Base-by-base conservation (phyloP, 2,113 vertebrate species). In the Leptobrachium ailaonicum region DNA sequence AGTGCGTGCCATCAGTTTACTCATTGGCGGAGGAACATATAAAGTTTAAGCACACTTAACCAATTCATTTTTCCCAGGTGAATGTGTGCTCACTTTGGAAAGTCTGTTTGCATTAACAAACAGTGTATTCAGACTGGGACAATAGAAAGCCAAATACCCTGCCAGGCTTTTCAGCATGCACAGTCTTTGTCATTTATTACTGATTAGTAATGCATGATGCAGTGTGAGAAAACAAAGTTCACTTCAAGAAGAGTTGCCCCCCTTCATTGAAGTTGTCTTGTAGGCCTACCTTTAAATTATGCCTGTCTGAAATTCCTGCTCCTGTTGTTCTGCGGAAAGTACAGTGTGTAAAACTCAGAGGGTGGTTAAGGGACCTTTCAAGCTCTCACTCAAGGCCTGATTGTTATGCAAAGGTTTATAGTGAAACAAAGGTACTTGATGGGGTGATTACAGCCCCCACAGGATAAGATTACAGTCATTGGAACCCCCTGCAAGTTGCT, bases 91-190 rank as follows among this genome's bases (percentile, higher is more conserved):
- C 87, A 90, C 90, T 86, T 92, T 92, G 85, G 82, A 86, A 87
- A 87, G 87, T 88, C 90, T 90, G 85, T 89, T 86, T 90, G 88
- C 86, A 88, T 85, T 89, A 84, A 90, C 89, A 91, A 91, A 91
- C 88, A 90, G 90, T 81, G 90, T 88, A 85, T 91, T 89, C 87
- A 87, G 83, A 87, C 87, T 86, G 87, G 87, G 91, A 90, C 88
- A 91, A 90, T 87, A 85, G 90, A 90, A 92, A 91, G 90, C 88
- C 87, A 91, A 88, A 87, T 88, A 85, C 84, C 90, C 90, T 88
- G 89, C 86, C 86, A 91, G 86, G 86, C 88, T 88, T 92, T 93
- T 92, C 87, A 90, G 32, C 73, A 76, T 79, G 76, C 88, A 85
- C 87, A 54, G 84, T 86, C 88, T 87, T 90, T 87, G 87, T 85